These are phyloP conservation scores for Sericinus montela DNA, from an alignment of 2,888 invertebrate species.

Conservation along the genomic window DNA sequence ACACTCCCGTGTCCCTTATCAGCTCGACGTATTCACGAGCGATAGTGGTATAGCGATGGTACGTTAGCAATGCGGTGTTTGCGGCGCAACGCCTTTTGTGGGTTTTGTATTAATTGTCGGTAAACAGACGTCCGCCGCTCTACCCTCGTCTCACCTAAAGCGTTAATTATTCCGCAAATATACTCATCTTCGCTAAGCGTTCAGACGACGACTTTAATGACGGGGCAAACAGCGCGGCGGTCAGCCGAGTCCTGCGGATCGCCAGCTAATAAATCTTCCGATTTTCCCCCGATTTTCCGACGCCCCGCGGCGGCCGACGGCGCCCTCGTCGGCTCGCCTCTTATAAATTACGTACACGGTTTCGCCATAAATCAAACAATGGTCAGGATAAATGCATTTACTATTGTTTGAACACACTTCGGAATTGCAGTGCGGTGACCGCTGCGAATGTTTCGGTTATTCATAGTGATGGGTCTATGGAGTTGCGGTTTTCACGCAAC, in stretches of 20 bases:
- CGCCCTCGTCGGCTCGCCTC: slow-evolving; percentile 60
- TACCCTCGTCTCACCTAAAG: slow-evolving; percentile 73
- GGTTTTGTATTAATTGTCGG: slow-evolving; percentile 39
- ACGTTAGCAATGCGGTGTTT: slow-evolving; percentile 8
- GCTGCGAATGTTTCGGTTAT: slow-evolving; percentile 16
- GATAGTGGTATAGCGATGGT: too few species aligned
- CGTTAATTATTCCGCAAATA: slow-evolving; percentile 77
- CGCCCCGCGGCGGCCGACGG: slow-evolving; percentile 39
- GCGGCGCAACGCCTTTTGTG: slow-evolving; percentile 24
- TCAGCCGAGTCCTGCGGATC: slow-evolving; percentile 55
- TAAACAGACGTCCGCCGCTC: slow-evolving; percentile 51
- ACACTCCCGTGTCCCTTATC: slow-evolving; percentile 69
- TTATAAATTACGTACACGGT: slow-evolving; percentile 78
- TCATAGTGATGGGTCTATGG: background rate
- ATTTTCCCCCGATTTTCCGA: slow-evolving; percentile 74
- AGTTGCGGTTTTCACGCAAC: too few species aligned
- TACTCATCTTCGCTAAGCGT: slow-evolving; percentile 75
- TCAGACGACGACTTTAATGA: slow-evolving; percentile 72
- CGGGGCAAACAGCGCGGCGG: slow-evolving; percentile 68
- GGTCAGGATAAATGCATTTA: slow-evolving; percentile 72
- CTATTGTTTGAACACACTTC: slow-evolving; percentile 74
- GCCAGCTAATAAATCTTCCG: slow-evolving; percentile 72
- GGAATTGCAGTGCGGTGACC: slow-evolving; percentile 34
- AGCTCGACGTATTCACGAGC: slow-evolving; percentile 35
- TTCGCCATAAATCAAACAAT: slow-evolving; percentile 75